Percentiles rank a stretch among this genome's conserved stretches.
Evolutionary conservation across 2,888 invertebrate species (phyloP).

Genomic region (Carpatolechia fugitivella): DNA sequence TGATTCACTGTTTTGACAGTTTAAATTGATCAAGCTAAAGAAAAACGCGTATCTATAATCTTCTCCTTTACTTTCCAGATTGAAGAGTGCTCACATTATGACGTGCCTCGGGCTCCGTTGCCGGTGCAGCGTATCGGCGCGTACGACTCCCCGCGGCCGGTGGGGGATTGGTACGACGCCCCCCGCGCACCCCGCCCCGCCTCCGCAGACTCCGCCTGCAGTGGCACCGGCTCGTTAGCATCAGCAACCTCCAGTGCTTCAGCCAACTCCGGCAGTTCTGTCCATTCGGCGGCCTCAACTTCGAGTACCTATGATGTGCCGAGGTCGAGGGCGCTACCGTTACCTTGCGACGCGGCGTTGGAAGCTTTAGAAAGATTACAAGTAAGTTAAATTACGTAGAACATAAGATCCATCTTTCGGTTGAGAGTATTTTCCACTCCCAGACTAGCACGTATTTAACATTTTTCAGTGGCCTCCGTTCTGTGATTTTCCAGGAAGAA

Average conservation of each 20-base stretch:
- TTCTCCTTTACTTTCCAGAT: slow-evolving; percentile 41
- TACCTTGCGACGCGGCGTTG: slow-evolving; percentile 72
- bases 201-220: slow-evolving; percentile 79
- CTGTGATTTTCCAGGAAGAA: slow-evolving; percentile 74
- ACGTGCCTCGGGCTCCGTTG: slow-evolving; percentile 72
- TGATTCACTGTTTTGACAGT: too few species aligned
- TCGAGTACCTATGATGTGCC: slow-evolving; percentile 76
- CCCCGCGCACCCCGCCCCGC: slow-evolving; percentile 72
- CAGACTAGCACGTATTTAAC: too few species aligned
- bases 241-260: slow-evolving; percentile 73
- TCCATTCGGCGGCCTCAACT: slow-evolving; percentile 63
- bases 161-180: slow-evolving; percentile 71
- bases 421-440: too few species aligned
- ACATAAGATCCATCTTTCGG: too few species aligned
- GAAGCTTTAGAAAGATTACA: slow-evolving; percentile 73
- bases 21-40: too few species aligned
- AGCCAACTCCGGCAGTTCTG: slow-evolving; percentile 71
- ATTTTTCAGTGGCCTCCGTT: background rate
- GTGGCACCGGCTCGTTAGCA: slow-evolving; percentile 72
- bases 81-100: slow-evolving; percentile 73
- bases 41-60: background rate
- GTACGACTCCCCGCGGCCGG: slow-evolving; percentile 79
- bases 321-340: slow-evolving; percentile 64
- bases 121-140: slow-evolving; percentile 82
- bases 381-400: too few species aligned